Evolutionary conservation across 2,113 vertebrate species (phyloP).

Genomic region (Australoheros scitulus): DNA sequence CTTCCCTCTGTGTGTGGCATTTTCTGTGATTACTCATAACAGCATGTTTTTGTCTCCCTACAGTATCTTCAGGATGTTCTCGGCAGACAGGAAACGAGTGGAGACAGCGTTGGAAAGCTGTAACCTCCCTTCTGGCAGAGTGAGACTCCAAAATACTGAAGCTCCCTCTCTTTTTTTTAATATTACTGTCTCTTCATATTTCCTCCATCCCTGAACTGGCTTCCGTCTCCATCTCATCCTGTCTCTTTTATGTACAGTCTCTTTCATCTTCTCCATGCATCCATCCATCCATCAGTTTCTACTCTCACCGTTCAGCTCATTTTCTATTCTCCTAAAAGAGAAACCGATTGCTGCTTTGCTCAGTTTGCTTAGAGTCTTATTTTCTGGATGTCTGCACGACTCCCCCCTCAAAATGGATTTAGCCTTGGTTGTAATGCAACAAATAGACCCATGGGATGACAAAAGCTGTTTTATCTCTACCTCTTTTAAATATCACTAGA

Average conservation of each 20-base stretch:
- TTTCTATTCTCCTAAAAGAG: slow-evolving; percentile 30
- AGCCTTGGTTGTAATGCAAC: slow-evolving; percentile 38
- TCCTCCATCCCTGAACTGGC: neutral
- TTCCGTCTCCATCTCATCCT: neutral
- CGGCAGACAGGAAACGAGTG: slow-evolving; percentile 93
- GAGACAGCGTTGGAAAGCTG: slow-evolving; percentile 94
- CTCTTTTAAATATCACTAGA: slow-evolving; percentile 13
- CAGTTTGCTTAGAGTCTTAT: slow-evolving; percentile 44
- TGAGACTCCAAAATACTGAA: slow-evolving; percentile 74
- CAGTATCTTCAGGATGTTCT: slow-evolving; percentile 95
- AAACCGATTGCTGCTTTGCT: slow-evolving; percentile 38
- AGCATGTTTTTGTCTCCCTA: slow-evolving; percentile 42
- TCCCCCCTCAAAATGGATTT: slow-evolving; percentile 36
- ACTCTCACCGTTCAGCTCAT: neutral
- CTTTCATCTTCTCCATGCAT: slow-evolving; percentile 38
- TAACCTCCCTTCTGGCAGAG: slow-evolving; percentile 93
- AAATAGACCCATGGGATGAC: slow-evolving; percentile 52
- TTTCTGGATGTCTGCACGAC: slow-evolving; percentile 49
- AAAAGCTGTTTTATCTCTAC: slow-evolving; percentile 48
- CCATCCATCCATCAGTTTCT: slow-evolving; percentile 26
- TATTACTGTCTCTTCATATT: slow-evolving; percentile 3
- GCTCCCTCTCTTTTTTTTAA: neutral
- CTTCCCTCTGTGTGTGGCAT: slow-evolving; percentile 5
- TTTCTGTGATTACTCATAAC: slow-evolving; percentile 32
- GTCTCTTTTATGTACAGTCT: slow-evolving; percentile 12